A percentile compares a stretch with the other conserved stretches of the same genome.
These are phyloP conservation scores for Achlya flavicornis DNA, from an alignment of 2,888 invertebrate species.

Conservation along the genomic window DNA sequence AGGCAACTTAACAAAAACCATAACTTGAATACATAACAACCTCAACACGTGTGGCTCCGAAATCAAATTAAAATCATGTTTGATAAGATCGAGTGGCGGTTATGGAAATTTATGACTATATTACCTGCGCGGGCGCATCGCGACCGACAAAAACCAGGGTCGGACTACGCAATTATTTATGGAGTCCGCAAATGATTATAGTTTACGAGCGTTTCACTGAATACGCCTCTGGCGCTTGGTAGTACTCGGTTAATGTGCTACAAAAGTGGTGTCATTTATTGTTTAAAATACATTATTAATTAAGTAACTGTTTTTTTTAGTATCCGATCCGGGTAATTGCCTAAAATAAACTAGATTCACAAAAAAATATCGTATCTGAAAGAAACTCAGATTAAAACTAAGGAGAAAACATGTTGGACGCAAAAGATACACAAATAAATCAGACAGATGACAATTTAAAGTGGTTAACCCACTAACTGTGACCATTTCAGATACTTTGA, in stretches of 20 bases:
- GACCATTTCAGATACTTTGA: conserved; percentile 84
- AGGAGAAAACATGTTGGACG: conserved; percentile 78
- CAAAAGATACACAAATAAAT: conserved; percentile 83
- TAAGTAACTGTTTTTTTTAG: conserved; percentile 23
- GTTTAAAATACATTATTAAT: conserved; percentile 18
- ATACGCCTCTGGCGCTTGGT: conserved; percentile 62
- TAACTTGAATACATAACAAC: conserved; percentile 72
- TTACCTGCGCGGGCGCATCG: conserved; percentile 81
- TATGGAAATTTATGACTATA: conserved; percentile 85
- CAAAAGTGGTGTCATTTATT: conserved; percentile 41
- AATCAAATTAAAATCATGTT: conserved; percentile 84
- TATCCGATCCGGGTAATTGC: neutral
- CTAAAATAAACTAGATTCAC: neutral
- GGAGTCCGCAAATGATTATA: conserved; percentile 80
- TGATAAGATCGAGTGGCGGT: conserved; percentile 84
- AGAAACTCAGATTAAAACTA: conserved; percentile 48
- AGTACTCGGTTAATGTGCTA: conserved; percentile 42
- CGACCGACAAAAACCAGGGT: conserved; percentile 76
- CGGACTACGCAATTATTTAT: conserved; percentile 80
- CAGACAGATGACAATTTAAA: conserved; percentile 85
- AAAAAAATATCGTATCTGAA: conserved; percentile 9
- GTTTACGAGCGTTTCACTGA: conserved; percentile 76
- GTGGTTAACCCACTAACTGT: conserved; percentile 85
- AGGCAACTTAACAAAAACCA: conserved; percentile 57
- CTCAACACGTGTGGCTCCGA: conserved; percentile 81